Base-by-base conservation (phyloP, 2,888 invertebrate species). In the Noctua pronuba region DNA sequence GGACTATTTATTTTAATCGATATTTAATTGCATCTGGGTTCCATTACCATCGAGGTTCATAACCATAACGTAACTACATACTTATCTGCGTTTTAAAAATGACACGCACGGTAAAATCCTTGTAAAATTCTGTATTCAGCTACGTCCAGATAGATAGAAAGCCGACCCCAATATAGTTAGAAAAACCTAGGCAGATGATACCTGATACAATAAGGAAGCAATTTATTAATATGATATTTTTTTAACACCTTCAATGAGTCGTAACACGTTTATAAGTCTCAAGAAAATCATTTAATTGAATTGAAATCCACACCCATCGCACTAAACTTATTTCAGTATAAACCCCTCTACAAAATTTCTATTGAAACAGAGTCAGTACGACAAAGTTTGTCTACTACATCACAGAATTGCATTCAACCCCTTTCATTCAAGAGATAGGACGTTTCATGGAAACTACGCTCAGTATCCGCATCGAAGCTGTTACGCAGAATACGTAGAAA, bases 361-460 rank as follows among this genome's bases (percentile, higher is more conserved):
- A 13, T 38, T 58, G 11, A 28, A 58, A 24, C 35, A 28, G 21
- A 21, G 49, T 5, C 5, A 46, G 18, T 8, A 31, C 46, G 38
- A 46, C 11, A 0, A n/a, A 41, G 49, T 7, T 21, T 16, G 6
- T 16, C 55, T 10, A 1, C 1, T 11, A 52, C 8, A 28, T 21
- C 13, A 7, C n/a, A 64, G 11, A 31, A 21, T 41, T 62, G 18
- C 21, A 64, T 52, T 21, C 21, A 16, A 7, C 52, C 1, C n/a
- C 10, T 24, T 44, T 5, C 38, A 62, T 74, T 73, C n/a, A 35
- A 28, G 35, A 75, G 5, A 41, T 31, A 41, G 5, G 5, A 60
- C 7, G 8, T 74, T 18, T 38, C 60, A 18, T 78, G 46, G 58
- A 78, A 46, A 44, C 21, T 49, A 21, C 31, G 13, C 10, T 79